Percentiles rank a stretch among this genome's conserved stretches.
Evolutionary conservation across 1,140 invertebrate species (phyloP).

Genomic region (Neuroterus valhalla): DNA sequence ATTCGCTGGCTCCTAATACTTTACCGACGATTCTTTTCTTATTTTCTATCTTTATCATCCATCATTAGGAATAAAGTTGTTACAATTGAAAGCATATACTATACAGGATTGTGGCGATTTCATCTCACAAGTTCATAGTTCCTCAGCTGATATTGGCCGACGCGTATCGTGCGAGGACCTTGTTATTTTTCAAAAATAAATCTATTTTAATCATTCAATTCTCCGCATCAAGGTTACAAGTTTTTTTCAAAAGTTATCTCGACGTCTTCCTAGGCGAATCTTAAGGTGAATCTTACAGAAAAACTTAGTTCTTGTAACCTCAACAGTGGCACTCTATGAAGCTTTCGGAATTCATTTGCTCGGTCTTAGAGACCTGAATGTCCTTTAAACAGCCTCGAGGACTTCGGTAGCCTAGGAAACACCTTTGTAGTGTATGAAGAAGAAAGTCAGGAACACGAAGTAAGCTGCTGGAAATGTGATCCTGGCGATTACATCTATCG

Average conservation of each 20-base stretch:
- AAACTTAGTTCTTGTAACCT: not conserved
- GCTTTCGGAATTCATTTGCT: not conserved
- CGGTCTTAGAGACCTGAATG: constrained; percentile 12
- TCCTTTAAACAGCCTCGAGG: constrained; percentile 28
- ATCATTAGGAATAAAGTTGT: constrained; percentile 3
- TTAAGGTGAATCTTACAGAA: constrained; percentile 25
- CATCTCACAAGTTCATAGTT: not conserved
- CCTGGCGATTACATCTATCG: constrained; percentile 94
- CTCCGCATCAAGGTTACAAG: constrained; percentile 10
- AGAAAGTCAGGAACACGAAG: constrained; percentile 93
- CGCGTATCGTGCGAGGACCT: constrained; percentile 23
- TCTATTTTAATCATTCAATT: constrained; percentile 6
- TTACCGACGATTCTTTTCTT: not conserved
- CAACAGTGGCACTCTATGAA: not conserved
- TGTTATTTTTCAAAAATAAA: constrained; percentile 23
- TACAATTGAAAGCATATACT: constrained; percentile 1
- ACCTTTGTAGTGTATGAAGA: constrained; percentile 93
- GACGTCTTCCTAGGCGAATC: constrained; percentile 42
- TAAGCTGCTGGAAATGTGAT: constrained; percentile 94
- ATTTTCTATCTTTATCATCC: no score
- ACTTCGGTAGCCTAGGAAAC: constrained; percentile 66
- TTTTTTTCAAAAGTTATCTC: constrained; percentile 32
- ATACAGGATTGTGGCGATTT: constrained; percentile 14
- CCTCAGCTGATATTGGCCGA: constrained; percentile 2
- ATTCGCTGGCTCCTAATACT: not conserved